Evolutionary conservation across 2,113 vertebrate species (phyloP).

Genomic region (Elephas maximus): DNA sequence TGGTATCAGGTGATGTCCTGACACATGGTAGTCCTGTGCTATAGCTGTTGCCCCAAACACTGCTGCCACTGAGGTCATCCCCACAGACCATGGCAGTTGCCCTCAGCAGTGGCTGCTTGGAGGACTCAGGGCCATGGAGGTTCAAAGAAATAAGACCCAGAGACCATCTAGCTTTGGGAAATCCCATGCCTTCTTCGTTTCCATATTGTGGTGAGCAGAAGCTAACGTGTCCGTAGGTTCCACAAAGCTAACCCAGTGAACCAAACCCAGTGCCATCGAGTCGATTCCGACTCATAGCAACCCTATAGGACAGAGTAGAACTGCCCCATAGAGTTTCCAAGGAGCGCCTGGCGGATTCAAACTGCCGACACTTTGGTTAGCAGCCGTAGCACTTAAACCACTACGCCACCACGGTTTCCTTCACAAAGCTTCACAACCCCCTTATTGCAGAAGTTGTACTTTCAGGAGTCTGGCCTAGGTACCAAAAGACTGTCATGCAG

Average conservation of each 20-base stretch:
- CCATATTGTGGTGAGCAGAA: background rate
- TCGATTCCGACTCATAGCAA: too few species aligned
- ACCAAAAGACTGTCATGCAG: background rate
- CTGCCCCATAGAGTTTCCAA: too few species aligned
- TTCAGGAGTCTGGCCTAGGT: background rate
- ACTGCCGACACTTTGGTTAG: too few species aligned
- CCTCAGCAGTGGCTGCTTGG: background rate
- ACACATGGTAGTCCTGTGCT: background rate
- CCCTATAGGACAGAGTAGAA: too few species aligned
- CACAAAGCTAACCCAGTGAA: background rate
- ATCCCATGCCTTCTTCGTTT: background rate
- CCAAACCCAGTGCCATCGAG: too few species aligned
- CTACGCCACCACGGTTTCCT: too few species aligned
- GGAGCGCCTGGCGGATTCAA: too few species aligned
- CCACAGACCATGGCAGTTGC: background rate
- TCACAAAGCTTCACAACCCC: background rate
- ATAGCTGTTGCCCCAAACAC: background rate
- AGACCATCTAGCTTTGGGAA: background rate
- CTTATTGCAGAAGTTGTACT: background rate
- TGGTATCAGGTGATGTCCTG: background rate
- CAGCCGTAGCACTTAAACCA: too few species aligned
- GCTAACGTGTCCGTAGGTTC: background rate
- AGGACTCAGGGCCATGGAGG: background rate
- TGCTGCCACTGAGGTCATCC: background rate
- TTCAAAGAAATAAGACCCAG: conserved; percentile 1